Conservation (phyloP, 2,888 invertebrate species). For the Platycheirus albimanus region DNA sequence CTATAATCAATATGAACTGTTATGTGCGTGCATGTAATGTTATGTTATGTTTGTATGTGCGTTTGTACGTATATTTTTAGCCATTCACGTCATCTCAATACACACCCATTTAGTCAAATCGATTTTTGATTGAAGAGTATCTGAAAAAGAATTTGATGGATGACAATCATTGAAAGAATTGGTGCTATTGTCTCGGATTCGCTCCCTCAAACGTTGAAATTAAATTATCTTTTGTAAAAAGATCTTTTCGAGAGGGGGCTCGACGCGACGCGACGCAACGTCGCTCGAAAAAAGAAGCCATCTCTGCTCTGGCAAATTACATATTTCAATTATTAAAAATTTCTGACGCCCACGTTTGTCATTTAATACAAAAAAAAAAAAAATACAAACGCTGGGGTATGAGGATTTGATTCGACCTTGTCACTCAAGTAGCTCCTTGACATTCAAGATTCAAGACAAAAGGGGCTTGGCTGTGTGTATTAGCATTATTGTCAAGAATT, state of each 20-base stretch:
- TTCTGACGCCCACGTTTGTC: conserved; percentile 36
- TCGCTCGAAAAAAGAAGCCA: too few species aligned
- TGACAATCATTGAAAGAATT: conserved; percentile 30
- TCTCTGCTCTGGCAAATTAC: neutral
- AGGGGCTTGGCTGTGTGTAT: neutral
- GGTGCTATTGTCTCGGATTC: too few species aligned
- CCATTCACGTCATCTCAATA: conserved; percentile 6
- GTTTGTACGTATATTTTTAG: too few species aligned
- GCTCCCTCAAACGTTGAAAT: neutral
- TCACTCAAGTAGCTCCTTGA: neutral
- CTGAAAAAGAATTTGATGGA: conserved; percentile 37
- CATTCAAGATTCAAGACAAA: neutral
- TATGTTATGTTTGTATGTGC: neutral
- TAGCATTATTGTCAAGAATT: neutral
- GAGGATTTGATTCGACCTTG: neutral
- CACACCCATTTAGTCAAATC: conserved; percentile 12
- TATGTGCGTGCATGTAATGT: conserved; percentile 34
- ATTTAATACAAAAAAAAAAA: too few species aligned
- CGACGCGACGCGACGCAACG: too few species aligned
- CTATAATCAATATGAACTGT: conserved; percentile 56
- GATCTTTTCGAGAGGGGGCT: neutral
- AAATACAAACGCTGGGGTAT: too few species aligned
- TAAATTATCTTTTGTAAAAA: neutral
- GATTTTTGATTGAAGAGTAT: conserved; percentile 22
- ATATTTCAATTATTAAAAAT: conserved; percentile 15